These are phyloP conservation scores for Triops longicaudatus DNA, from an alignment of 1,140 invertebrate genomes.

Conservation along the genomic window DNA sequence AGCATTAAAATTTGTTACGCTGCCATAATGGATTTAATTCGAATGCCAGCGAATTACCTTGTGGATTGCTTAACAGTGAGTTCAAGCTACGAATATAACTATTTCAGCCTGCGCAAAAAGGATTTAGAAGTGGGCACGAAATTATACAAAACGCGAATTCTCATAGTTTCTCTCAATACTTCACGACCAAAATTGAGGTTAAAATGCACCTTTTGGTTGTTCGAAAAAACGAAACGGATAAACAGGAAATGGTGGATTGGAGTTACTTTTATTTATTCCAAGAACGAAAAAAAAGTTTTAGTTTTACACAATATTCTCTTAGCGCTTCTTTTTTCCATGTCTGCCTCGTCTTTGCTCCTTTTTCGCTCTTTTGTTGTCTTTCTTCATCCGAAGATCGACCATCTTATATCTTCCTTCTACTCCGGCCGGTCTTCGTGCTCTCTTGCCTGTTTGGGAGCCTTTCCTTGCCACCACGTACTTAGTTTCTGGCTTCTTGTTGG, in stretches of 20 bases:
- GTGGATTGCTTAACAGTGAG: no score
- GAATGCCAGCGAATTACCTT: no score
- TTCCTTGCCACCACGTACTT: constrained; percentile 94
- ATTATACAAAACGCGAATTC: no score
- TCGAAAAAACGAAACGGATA: no score
- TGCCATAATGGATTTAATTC: no score
- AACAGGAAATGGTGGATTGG: not conserved
- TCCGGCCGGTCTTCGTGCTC: constrained; percentile 66
- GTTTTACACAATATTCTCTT: not conserved
- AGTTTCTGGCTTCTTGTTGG: constrained; percentile 83
- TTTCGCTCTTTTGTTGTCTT: constrained; percentile 63
- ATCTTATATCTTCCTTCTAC: constrained; percentile 88
- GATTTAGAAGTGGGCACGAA: no score
- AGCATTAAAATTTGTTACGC: no score
- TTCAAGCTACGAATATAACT: no score
- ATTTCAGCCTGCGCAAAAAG: no score
- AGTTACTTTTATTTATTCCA: not conserved
- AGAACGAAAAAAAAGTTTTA: not conserved
- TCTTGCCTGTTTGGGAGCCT: constrained; percentile 59
- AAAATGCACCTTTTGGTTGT: no score
- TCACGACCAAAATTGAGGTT: no score
- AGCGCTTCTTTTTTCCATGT: not conserved
- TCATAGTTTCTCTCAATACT: no score
- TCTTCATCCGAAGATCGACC: constrained; percentile 93
- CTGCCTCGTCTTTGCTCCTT: constrained; percentile 44